These are phyloP conservation scores for Tricholaema leucomelas DNA, from an alignment of 2,113 vertebrate genomes.

Conservation along the genomic window DNA sequence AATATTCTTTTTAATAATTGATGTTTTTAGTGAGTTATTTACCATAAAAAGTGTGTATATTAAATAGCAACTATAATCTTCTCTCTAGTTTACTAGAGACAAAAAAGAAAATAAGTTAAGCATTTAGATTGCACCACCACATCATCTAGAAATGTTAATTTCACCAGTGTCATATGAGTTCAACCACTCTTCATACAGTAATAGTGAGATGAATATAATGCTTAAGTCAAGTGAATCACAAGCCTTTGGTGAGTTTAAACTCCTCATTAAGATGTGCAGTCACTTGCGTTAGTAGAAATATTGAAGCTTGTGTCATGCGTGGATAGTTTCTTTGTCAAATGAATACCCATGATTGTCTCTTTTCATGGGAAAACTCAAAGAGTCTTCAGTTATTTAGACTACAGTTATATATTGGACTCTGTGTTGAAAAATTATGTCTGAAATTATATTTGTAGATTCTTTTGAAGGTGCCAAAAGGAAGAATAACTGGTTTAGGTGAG, in stretches of 20 bases:
- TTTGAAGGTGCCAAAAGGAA: background rate
- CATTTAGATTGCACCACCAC: background rate
- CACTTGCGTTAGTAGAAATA: constrained; percentile 28
- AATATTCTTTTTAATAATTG: background rate
- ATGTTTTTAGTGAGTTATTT: background rate
- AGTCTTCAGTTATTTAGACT: background rate
- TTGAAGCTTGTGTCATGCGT: constrained; percentile 13
- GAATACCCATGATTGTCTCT: background rate
- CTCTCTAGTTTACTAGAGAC: background rate
- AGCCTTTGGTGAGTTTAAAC: background rate
- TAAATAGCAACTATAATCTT: background rate
- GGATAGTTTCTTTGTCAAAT: background rate
- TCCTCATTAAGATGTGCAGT: constrained; percentile 34
- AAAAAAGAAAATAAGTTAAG: background rate
- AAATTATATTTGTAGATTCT: background rate
- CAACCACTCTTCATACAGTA: background rate
- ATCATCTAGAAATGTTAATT: background rate
- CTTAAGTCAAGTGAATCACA: background rate
- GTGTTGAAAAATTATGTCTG: background rate
- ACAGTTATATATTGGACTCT: background rate
- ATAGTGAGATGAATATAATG: background rate
- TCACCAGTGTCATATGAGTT: background rate
- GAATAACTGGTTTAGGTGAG: background rate
- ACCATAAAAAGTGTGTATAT: background rate
- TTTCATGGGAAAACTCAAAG: background rate